Base-by-base conservation (phyloP, 2,113 vertebrate species). In the Tautogolabrus adspersus region DNA sequence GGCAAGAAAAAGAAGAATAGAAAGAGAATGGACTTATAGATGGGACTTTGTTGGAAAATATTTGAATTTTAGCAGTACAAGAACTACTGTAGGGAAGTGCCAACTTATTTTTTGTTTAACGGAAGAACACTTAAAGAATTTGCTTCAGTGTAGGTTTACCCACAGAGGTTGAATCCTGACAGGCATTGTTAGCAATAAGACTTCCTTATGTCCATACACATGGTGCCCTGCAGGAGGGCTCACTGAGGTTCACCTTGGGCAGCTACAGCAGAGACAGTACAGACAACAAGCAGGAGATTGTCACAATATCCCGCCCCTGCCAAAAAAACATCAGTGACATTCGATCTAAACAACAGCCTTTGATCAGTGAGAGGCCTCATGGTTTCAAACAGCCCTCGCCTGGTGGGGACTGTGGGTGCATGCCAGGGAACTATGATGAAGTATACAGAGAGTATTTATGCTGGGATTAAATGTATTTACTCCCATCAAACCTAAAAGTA, bases 291-390 rank as follows among this genome's bases (percentile, higher is more conserved):
- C 69, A 49, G 51, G 75, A 83, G 82, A 92, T 55, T 93, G 92
- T 92, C 91, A 91, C 93, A 92, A 92, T 91, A 91, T 77, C 74
- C 86, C n/a, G 1, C 55, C 51, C 79, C 63, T 87, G 89, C 91
- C 90, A 91, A 88, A 91, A 93, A 85, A 87, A 84, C 79, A 88
- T 76, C 84, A 90, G 42, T 78, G 89, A 86, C 91, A 84, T 63
- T 37, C 10, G 80, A 82, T 72, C 89, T 90, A 93, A 93, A 90
- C 90, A 88, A 89, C 51, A 66, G 82, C 37, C 92, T 95, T 95
- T 94, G 93, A 95, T 94, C 93, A 92, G 71, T 4, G 51, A 74
- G 83, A 80, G 82, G 85, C 86, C 76, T 81, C 83, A 10, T 84
- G 83, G 85, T 91, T 88, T 88, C 86, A 80, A 90, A 89, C 86